Evolutionary conservation across 2,113 vertebrate species (phyloP).

Genomic region (Cottus gobio): DNA sequence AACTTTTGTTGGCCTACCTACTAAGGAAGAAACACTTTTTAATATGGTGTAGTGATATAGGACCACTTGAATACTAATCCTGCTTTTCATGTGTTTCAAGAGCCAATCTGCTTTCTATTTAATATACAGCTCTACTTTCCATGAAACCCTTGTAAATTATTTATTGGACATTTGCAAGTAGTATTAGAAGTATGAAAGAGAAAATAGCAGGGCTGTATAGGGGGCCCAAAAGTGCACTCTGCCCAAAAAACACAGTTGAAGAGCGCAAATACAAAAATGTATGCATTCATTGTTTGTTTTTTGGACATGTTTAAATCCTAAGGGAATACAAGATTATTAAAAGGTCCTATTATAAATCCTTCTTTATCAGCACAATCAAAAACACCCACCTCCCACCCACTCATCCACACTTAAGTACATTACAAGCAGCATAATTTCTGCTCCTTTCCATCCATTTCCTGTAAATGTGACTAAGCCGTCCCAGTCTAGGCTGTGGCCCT

Average conservation of each 20-base stretch:
- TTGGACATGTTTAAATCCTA: background rate
- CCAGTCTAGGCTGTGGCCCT: conserved; percentile 53
- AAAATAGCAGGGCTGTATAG: background rate
- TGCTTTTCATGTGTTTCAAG: conserved; percentile 44
- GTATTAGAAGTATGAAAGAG: background rate
- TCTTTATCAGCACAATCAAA: background rate
- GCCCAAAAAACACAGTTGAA: background rate
- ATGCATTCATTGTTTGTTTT: background rate
- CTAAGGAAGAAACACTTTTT: conserved; percentile 15
- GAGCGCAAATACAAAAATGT: background rate
- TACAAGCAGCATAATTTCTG: conserved; percentile 20
- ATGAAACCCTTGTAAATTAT: conserved; percentile 55
- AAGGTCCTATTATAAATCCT: background rate
- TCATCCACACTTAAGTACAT: background rate
- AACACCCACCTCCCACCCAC: conserved; percentile 7
- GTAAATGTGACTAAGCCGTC: conserved; percentile 46
- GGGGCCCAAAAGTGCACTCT: conserved; percentile 1
- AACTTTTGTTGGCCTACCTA: background rate
- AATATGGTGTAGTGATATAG: conserved; percentile 49
- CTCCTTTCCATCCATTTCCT: conserved; percentile 49
- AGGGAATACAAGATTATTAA: background rate
- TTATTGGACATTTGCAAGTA: conserved; percentile 49
- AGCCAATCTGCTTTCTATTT: conserved; percentile 43
- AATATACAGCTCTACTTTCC: conserved; percentile 30
- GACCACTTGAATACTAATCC: conserved; percentile 42